A percentile compares a stretch with the other conserved stretches of the same genome.
Evolutionary conservation across 2,888 invertebrate species (phyloP).

Genomic region (Dolichomitus sp.): DNA sequence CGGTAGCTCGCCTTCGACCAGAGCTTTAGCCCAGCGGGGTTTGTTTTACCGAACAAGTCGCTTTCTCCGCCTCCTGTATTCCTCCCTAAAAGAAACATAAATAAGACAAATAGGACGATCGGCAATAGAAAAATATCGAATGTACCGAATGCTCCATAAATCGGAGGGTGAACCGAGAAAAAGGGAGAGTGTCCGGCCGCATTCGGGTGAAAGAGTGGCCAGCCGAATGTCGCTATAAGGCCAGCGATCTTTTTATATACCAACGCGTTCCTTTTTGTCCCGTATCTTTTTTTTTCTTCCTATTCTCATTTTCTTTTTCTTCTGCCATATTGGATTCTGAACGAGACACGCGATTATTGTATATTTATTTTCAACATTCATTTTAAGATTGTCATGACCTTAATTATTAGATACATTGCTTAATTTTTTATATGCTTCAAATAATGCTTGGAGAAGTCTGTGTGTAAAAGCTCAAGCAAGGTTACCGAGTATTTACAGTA

Average conservation of each 20-base stretch:
- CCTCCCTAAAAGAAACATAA: conserved; percentile 84
- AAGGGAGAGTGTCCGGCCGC: conserved; percentile 41
- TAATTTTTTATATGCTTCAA: too few species aligned
- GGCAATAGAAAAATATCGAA: conserved; percentile 86
- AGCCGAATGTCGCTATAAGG: conserved; percentile 76
- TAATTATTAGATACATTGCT: too few species aligned
- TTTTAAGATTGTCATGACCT: not conserved
- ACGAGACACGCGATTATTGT: not conserved
- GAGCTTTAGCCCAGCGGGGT: conserved; percentile 35
- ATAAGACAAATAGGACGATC: conserved; percentile 86
- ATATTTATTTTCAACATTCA: not conserved
- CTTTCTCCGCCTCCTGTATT: conserved; percentile 13
- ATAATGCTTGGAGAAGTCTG: too few species aligned
- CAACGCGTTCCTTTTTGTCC: conserved; percentile 81
- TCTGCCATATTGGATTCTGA: not conserved
- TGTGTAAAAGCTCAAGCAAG: too few species aligned
- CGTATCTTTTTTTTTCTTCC: conserved; percentile 71
- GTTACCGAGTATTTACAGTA: too few species aligned
- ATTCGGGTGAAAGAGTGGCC: conserved; percentile 46
- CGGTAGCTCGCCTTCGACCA: conserved; percentile 62
- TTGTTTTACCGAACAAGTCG: conserved; percentile 64
- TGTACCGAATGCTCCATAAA: conserved; percentile 85
- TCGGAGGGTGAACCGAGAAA: conserved; percentile 75
- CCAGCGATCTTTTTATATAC: conserved; percentile 85
- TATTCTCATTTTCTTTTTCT: not conserved